These are phyloP conservation scores for Sarcophilus harrisii DNA, from an alignment of 2,797 vertebrate genomes.

Conservation along the genomic window DNA sequence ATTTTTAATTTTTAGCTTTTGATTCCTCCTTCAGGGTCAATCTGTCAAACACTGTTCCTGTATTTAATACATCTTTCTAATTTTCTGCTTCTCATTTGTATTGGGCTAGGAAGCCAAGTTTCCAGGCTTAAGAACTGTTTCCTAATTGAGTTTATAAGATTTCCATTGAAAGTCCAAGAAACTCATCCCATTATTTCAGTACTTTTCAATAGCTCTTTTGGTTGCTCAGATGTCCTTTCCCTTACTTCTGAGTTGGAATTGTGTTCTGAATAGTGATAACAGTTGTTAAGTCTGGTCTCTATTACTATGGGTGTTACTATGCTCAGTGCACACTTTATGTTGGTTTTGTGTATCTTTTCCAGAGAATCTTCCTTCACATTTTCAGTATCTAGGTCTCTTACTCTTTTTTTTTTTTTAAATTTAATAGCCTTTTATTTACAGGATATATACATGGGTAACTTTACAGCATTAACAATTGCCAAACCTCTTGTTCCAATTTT, in stretches of 20 bases:
- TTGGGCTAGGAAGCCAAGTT: neutral
- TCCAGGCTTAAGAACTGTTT: neutral
- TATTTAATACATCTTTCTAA: neutral
- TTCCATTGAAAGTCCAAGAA: neutral
- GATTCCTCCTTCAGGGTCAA: neutral
- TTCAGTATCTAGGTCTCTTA: neutral
- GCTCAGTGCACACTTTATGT: neutral
- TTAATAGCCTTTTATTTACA: no score
- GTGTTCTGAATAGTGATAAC: neutral
- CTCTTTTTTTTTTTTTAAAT: no score
- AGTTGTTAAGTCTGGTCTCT: neutral
- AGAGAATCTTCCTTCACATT: neutral
- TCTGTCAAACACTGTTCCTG: neutral
- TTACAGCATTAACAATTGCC: no score
- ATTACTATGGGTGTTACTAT: neutral
- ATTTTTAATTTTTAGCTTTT: neutral
- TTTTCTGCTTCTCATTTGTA: neutral
- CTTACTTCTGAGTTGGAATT: neutral
- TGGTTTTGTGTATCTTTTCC: neutral
- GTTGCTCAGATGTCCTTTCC: neutral
- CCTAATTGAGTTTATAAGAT: neutral
- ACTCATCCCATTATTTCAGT: neutral
- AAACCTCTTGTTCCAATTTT: no score
- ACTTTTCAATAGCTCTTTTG: neutral
- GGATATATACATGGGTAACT: no score